Percentiles rank a stretch among this genome's conserved stretches.
These are phyloP conservation scores for Palythoa grandiflora DNA, from an alignment of 92 coral and sea anemone species.

Conservation along the genomic window DNA sequence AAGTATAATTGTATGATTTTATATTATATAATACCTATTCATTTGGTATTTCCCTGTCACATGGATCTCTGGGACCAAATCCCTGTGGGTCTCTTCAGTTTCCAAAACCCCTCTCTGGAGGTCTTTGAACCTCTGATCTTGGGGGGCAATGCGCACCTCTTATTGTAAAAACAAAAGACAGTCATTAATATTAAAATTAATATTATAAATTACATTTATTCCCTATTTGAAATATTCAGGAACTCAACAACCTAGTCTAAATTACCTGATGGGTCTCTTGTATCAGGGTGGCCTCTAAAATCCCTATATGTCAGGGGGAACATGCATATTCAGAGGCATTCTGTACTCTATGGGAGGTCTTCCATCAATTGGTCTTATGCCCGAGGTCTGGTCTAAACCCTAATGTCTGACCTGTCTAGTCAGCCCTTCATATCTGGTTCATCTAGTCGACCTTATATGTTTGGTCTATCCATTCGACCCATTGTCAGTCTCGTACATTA, in stretches of 20 bases:
- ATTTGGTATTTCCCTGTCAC: conserved; percentile 12
- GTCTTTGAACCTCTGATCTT: conserved; percentile 94
- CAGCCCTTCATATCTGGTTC: conserved; percentile 49
- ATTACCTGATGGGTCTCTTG: conserved; percentile 67
- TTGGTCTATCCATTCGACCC: conserved; percentile 24
- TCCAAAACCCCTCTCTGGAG: conserved; percentile 89
- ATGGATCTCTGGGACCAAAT: conserved; percentile 89
- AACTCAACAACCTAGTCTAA: no score
- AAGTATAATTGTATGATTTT: no score
- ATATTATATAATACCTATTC: no score
- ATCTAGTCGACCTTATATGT: conserved; percentile 11
- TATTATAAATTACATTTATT: no score
- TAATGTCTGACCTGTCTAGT: conserved; percentile 43
- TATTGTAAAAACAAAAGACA: conserved; percentile 35
- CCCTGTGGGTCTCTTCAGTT: conserved; percentile 82
- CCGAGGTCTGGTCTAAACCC: conserved; percentile 51
- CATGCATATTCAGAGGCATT: conserved; percentile 86
- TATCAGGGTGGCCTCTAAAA: conserved; percentile 88
- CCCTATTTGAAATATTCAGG: no score
- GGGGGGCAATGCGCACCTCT: conserved; percentile 46
- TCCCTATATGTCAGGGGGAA: conserved; percentile 83
- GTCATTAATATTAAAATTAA: no score
- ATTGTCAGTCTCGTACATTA: no score
- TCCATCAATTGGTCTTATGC: conserved; percentile 47
- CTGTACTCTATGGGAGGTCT: conserved; percentile 80